These are phyloP conservation scores for Tetragonula carbonaria DNA, from an alignment of 2,888 invertebrate genomes.

Conservation along the genomic window DNA sequence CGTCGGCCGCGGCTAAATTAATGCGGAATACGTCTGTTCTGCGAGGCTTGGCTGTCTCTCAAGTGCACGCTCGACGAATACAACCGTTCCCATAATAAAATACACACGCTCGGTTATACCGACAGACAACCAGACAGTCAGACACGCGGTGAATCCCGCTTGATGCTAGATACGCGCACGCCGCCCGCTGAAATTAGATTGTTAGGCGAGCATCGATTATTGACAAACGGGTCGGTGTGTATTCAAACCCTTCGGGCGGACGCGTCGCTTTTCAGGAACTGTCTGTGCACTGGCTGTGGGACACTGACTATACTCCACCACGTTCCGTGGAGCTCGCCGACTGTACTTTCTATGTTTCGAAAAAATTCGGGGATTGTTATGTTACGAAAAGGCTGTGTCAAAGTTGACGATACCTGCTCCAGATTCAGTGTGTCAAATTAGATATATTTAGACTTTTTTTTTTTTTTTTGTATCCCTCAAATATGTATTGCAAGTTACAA, in stretches of 20 bases:
- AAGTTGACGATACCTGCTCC: too few relatives aligned
- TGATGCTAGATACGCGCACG: slow-evolving; percentile 8
- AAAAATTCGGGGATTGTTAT: too few relatives aligned
- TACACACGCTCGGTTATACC: not conserved
- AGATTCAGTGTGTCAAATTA: too few relatives aligned
- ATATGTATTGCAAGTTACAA: too few relatives aligned
- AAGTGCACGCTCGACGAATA: slow-evolving; percentile 32
- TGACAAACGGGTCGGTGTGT: not conserved
- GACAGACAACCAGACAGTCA: slow-evolving; percentile 17
- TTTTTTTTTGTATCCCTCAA: too few relatives aligned
- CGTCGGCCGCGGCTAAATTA: slow-evolving; percentile 37
- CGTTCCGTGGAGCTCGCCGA: too few relatives aligned
- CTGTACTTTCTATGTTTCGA: too few relatives aligned
- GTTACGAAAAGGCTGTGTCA: too few relatives aligned
- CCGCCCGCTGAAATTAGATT: slow-evolving; percentile 26
- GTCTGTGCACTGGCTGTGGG: not conserved
- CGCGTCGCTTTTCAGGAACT: not conserved
- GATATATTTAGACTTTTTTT: too few relatives aligned
- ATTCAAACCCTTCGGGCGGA: not conserved
- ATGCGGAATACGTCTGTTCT: slow-evolving; percentile 45
- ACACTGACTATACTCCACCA: too few relatives aligned
- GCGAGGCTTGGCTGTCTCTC: slow-evolving; percentile 37
- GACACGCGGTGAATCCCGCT: slow-evolving; percentile 14
- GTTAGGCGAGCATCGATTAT: slow-evolving; percentile 36
- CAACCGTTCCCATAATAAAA: slow-evolving; percentile 32